Base-by-base conservation (phyloP, 2,888 invertebrate genomes). In the Caenorhabditis wallacei region DNA sequence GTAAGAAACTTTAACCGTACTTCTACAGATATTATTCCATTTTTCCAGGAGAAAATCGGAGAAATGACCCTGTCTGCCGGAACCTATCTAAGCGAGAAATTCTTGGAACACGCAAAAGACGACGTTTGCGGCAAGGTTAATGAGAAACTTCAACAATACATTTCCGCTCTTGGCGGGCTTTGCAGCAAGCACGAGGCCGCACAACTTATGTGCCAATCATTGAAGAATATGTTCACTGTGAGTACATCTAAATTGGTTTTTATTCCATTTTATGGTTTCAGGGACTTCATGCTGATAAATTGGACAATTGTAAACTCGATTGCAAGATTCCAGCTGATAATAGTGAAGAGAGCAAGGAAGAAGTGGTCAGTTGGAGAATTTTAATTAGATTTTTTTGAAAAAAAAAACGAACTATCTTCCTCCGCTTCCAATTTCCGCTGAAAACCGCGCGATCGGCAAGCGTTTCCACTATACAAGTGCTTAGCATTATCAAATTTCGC, bases 11-110 rank as follows among this genome's bases (percentile, higher is more conserved):
- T n/a, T n/a, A n/a, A n/a, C n/a, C n/a, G n/a, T 40, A n/a, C n/a
- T n/a, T n/a, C n/a, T n/a, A n/a, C n/a, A n/a, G n/a, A n/a, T n/a
- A n/a, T n/a, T n/a, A n/a, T n/a, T n/a, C n/a, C n/a, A n/a, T n/a
- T 2, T 37, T 63, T 53, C 11, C 53, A 88, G 81, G 90, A 91
- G 61, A 87, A 89, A 64, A 91, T 91, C 22, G 91, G 92, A 8
- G 90, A 91, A 71, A 91, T 91, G 91, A 91, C 91, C 0, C 84
- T 91, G 2, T 89, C 90, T 1, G 91, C 91, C 35, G 91, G 91
- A 57, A 92, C 91, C 8, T 91, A 91, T 78, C 80, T 91, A 22
- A 89, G 88, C 51, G 91, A 91, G 80, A 92, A 91, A 64, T 91
- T 92, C 82, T 71, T 91, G 40, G 81, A 83, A 11, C 88, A 90